These are phyloP conservation scores for Clamator glandarius DNA, from an alignment of 2,797 vertebrate species.

Conservation along the genomic window DNA sequence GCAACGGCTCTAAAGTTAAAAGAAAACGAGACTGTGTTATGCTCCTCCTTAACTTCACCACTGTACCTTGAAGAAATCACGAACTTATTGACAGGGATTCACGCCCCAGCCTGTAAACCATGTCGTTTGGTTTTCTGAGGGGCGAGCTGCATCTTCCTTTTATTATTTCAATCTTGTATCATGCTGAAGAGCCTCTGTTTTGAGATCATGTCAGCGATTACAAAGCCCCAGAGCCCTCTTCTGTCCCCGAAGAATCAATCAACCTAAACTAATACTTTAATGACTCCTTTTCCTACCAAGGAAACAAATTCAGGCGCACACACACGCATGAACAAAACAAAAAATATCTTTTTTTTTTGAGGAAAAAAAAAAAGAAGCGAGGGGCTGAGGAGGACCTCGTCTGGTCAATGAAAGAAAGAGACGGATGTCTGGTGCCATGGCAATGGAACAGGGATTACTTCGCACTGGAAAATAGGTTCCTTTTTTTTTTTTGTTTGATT, in stretches of 20 bases:
- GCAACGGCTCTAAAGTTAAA: not conserved
- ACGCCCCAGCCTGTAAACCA: not conserved
- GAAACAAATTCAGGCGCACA: slow-evolving; percentile 69
- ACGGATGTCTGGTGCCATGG: slow-evolving; percentile 91
- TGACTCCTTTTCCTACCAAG: slow-evolving; percentile 71
- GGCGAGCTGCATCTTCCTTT: not conserved
- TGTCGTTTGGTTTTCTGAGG: not conserved
- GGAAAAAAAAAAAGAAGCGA: slow-evolving; percentile 73
- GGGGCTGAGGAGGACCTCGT: slow-evolving; percentile 88
- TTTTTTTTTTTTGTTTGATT: slow-evolving; percentile 47
- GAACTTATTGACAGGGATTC: not conserved
- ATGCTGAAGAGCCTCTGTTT: slow-evolving; percentile 39
- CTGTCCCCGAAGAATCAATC: slow-evolving; percentile 68
- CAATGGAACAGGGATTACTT: slow-evolving; percentile 89
- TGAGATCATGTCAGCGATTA: slow-evolving; percentile 50
- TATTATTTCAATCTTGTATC: slow-evolving; percentile 21
- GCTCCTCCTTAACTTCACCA: not conserved
- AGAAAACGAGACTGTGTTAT: not conserved
- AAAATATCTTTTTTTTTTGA: slow-evolving; percentile 1
- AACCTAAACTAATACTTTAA: slow-evolving; percentile 78
- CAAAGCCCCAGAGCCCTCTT: slow-evolving; percentile 65
- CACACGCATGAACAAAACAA: not conserved
- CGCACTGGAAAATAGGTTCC: slow-evolving; percentile 81
- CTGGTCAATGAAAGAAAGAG: slow-evolving; percentile 88
- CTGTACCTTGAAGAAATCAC: not conserved